Evolutionary conservation across 2,888 invertebrate genomes (phyloP), one percentile per base, ranked within the genome.

Genomic region (Agrochola lychnidis): DNA sequence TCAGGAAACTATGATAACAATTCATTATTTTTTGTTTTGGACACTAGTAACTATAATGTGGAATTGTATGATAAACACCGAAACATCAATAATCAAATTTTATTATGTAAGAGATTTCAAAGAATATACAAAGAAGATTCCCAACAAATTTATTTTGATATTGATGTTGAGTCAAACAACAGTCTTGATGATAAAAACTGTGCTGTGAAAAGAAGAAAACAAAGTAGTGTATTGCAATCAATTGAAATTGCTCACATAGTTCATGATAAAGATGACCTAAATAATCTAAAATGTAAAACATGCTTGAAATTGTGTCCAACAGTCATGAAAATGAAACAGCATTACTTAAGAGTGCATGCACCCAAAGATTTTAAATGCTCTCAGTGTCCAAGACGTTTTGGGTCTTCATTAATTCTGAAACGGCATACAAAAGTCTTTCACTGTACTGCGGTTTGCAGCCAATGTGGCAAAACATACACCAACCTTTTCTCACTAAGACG

Each of bases 381-480:
- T 0, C 64, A 89, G 69, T 92, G 92, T 76, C 81, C 84, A 5
- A 87, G 81, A 83, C 86, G 81, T 70, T 92, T 88, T 83, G 90
- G 88, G 0, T 79, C 89, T 16, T 40, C 40, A 0, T 70, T 79
- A 14, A 76, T 90, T 36, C 73, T 92, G 25, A 84, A 85, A 30
- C 76, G 81, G n/a, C 92, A 92, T 57, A 78, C 69, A n/a, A 84
- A 86, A 67, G 70, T 82, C 12, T 78, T 81, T 57, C 93, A 93
- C 45, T 76, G 81, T 69, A 71, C 68, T 1, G 76, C 76, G 0
- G 81, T 91, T 1, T 93, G 93, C 62, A 83, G 86, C 4, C 86
- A 89, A 73, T 93, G 93, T 76, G 92, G 92, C 3, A 93, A 92
- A 81, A 81, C 74, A 14, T 93, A 88, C 68, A 85, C 77, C 6